Base-by-base conservation (phyloP, 1,140 invertebrate species). In the Lanistes nyassanus region DNA sequence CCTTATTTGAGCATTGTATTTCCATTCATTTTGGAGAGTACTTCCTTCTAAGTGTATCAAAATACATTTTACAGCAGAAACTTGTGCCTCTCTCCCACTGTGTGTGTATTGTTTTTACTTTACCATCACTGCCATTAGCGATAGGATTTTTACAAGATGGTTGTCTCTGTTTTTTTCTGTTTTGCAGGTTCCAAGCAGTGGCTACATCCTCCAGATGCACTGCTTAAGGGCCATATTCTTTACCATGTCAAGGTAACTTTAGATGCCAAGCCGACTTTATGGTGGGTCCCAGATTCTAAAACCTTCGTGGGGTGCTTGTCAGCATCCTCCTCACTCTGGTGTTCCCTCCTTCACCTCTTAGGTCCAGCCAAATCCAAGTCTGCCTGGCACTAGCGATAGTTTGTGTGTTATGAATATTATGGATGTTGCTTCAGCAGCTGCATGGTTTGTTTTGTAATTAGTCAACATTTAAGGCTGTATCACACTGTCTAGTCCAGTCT, bases 191-290 rank as follows among this genome's bases (percentile, higher is more conserved):
- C 81, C 53, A 88, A 88, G 66, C 84, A 86, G 69, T 98, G 97
- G 97, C 94, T 98, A 82, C 97, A 98, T 90, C 93, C 95, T 75
- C 95, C 96, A 42, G 96, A 98, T 84, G 92, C 95, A n/a, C 91
- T 98, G 9, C 93, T 96, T 83, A 96, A 94, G 89, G 97, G 97
- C 72, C 97, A 98, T 86, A 96, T 98, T 79, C 95, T 95, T 55
- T 98, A 98, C 92, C 93, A 97, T 91, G 97, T 98, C 88, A 98
- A 98, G 93, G 96, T 97, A 91, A 90, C 88, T 69, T n/a, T n/a
- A n/a, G n/a, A n/a, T n/a, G n/a, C n/a, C n/a, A n/a, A n/a, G n/a
- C n/a, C n/a, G 7, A 23, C 11, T 21, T 64, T 39, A 2, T 47
- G 42, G 1, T 47, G 42, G 58, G n/a, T 5, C 7, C 29, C 0